Conservation (phyloP, 2,797 vertebrate species). For the Neosalanx taihuensis region DNA sequence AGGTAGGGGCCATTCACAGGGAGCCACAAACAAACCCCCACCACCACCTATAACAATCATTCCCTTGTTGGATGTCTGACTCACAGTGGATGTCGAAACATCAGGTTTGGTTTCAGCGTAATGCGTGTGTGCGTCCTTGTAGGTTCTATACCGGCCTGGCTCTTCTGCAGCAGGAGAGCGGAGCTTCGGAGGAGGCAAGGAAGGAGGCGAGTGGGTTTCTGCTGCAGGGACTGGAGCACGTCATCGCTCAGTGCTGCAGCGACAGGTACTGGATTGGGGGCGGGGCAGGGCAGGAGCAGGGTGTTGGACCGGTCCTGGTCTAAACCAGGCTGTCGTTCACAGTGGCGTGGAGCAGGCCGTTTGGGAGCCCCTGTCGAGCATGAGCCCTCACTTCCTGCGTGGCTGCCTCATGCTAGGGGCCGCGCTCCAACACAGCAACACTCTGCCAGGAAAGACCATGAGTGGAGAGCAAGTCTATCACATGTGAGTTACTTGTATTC, state of each 20-base stretch:
- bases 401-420: conserved; percentile 65
- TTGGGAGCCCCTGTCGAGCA: conserved; percentile 55
- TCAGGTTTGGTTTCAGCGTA: not conserved
- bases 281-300: conserved; percentile 27
- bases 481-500: conserved; percentile 51
- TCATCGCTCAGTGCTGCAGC: conserved; percentile 59
- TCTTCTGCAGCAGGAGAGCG: conserved; percentile 61
- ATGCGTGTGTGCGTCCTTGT: not conserved
- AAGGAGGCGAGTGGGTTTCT: conserved; percentile 63
- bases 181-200: conserved; percentile 43
- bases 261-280: conserved; percentile 39
- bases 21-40: too few relatives aligned
- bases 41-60: too few relatives aligned
- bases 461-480: conserved; percentile 65
- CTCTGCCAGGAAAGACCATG: conserved; percentile 42
- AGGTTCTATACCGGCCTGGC: conserved; percentile 71
- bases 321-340: not conserved
- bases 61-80: not conserved
- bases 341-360: conserved; percentile 50
- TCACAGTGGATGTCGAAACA: not conserved
- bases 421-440: conserved; percentile 50
- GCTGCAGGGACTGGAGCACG: conserved; percentile 71
- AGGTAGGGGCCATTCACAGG: conserved; percentile 43
- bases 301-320: conserved; percentile 9
- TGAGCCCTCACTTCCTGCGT: conserved; percentile 60